phyloP scores from a whole-genome alignment of 1,140 invertebrate species.

The Brachionus koreanus region DNA sequence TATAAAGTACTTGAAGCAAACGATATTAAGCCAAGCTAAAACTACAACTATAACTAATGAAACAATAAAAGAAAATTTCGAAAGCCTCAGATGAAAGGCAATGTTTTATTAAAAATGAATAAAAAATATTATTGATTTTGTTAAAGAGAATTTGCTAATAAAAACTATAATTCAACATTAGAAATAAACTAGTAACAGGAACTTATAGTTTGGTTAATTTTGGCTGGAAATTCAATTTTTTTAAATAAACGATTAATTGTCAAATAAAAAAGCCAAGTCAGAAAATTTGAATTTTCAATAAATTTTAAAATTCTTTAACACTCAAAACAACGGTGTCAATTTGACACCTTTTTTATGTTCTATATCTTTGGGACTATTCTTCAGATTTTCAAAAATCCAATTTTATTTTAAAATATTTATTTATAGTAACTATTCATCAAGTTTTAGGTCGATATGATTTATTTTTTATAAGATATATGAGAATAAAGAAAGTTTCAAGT shows the following conservation, averaged over 20 bases:
- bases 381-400: no score
- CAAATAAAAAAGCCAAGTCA: background rate
- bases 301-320: no score
- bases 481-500: no score
- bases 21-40: background rate
- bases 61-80: constrained; percentile 24
- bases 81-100: no score
- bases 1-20: background rate
- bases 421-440: no score
- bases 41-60: constrained; percentile 35
- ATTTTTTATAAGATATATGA: no score
- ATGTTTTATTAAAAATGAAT: constrained; percentile 14
- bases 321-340: no score
- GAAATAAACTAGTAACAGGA: background rate
- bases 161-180: background rate
- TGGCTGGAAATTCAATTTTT: background rate
- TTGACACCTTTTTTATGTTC: no score
- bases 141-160: background rate
- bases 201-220: background rate
- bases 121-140: constrained; percentile 38
- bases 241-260: background rate
- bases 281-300: no score
- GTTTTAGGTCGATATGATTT: no score
- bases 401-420: no score
- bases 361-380: no score